Evolutionary conservation across 2,113 vertebrate species (phyloP), one percentile per base, ranked within the genome.

Genomic region (Sterrhoptilus dennistouni): DNA sequence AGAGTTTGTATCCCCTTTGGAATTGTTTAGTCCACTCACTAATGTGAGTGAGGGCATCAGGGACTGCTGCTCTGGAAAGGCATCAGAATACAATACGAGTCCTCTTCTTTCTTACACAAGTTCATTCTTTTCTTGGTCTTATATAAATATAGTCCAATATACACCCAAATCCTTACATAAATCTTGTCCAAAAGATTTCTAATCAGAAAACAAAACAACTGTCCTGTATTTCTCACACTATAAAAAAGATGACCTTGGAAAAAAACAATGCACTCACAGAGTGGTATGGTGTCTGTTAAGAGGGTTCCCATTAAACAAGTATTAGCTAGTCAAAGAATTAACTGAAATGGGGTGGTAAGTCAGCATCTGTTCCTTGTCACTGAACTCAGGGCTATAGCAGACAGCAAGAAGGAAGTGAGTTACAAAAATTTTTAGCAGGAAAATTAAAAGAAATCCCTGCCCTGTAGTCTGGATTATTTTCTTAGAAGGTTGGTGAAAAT

Each of bases 201-300:
- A 95, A 96, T 95, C 91, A 89, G 89, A 87, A 96, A 92, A 95
- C 69, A 84, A 93, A 94, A 84, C 78, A 87, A 66, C 64, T 47
- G 59, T 12, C 11, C 29, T 71, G 2, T 75, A 71, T 70, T 95
- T 94, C 77, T 95, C 77, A 91, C 93, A 82, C 81, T 84, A n/a
- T 71, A 33, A 91, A 81, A 91, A 92, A 79, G 87, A 82, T 27
- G 52, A 84, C 77, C 64, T 95, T 91, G 93, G 89, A 91, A 96
- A 91, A 86, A 52, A 94, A 45, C 44, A 93, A 89, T 87, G 74
- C 40, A 50, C 40, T 66, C 36, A 68, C 53, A 76, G 69, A 53
- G 78, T 42, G 65, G 57, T 69, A 12, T 85, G 89, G 63, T 87
- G 87, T 85, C 87, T 68, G 81, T 87, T 94, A 93, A 72, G 74